Conservation (phyloP, 2,888 invertebrate genomes). For the Phragmatobia fuliginosa region DNA sequence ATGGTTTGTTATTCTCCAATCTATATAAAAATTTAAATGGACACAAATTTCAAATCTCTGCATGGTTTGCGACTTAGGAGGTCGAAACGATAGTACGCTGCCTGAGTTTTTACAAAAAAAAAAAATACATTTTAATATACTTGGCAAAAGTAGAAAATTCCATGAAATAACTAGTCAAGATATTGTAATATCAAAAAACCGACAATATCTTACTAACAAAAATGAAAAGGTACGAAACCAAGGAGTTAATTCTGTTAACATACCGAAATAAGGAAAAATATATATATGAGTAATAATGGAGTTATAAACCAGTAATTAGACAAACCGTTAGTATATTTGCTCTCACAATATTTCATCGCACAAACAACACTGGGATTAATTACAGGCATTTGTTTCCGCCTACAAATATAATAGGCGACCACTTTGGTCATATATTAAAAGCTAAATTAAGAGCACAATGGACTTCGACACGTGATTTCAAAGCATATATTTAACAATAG, state of each 20-base stretch:
- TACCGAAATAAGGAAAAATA: background rate
- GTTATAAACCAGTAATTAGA: background rate
- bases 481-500: constrained; percentile 28
- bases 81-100: too few relatives aligned
- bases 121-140: too few relatives aligned
- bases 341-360: background rate
- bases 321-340: background rate
- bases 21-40: too few relatives aligned
- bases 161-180: too few relatives aligned
- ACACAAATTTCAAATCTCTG: too few relatives aligned
- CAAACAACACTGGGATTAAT: constrained; percentile 13
- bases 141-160: too few relatives aligned
- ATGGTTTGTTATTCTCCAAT: too few relatives aligned
- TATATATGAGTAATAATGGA: background rate
- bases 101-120: too few relatives aligned
- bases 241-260: background rate
- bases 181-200: too few relatives aligned
- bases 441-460: constrained; percentile 30
- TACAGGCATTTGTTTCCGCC: constrained; percentile 6
- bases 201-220: background rate
- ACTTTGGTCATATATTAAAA: constrained; percentile 13
- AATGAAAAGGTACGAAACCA: background rate
- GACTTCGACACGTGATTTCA: constrained; percentile 23
- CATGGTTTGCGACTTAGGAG: too few relatives aligned
- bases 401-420: background rate